These are phyloP conservation scores for Brotula barbata DNA, from an alignment of 2,797 vertebrate genomes.

Conservation along the genomic window DNA sequence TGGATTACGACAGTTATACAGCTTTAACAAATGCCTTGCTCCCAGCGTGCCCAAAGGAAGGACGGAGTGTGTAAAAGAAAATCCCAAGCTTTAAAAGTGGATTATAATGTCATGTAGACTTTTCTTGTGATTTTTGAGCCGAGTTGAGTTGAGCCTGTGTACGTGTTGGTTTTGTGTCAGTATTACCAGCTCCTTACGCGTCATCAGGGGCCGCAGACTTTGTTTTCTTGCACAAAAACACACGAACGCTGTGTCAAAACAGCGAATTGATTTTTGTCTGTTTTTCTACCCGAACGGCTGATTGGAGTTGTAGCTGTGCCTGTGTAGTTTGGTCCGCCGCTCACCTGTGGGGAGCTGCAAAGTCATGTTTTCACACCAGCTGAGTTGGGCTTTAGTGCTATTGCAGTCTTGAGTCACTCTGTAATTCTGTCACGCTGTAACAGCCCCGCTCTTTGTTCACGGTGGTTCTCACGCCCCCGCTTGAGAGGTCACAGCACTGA, in stretches of 20 bases:
- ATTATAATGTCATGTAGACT: conserved; percentile 5
- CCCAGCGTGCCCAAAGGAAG: conserved; percentile 10
- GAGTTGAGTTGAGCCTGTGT: neutral
- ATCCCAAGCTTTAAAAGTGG: conserved; percentile 18
- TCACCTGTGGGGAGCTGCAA: conserved; percentile 50
- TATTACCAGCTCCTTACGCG: neutral
- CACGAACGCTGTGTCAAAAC: neutral
- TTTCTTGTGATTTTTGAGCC: neutral
- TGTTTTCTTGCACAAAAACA: too few species aligned
- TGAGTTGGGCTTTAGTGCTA: conserved; percentile 52
- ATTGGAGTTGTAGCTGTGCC: neutral
- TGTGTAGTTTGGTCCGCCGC: conserved; percentile 3
- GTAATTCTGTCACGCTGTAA: conserved; percentile 75
- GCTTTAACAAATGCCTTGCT: conserved; percentile 28
- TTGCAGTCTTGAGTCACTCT: conserved; percentile 60
- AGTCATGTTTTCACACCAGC: conserved; percentile 46
- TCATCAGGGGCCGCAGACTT: neutral
- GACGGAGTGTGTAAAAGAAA: conserved; percentile 7
- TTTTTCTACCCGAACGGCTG: neutral
- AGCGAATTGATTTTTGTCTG: neutral
- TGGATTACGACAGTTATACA: conserved; percentile 58
- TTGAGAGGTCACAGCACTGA: conserved; percentile 65
- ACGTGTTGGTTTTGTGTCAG: neutral
- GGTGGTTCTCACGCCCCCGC: conserved; percentile 70
- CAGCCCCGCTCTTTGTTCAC: conserved; percentile 68